Base-by-base conservation (phyloP, 2,797 vertebrate genomes). In the Eremophila alpestris region DNA sequence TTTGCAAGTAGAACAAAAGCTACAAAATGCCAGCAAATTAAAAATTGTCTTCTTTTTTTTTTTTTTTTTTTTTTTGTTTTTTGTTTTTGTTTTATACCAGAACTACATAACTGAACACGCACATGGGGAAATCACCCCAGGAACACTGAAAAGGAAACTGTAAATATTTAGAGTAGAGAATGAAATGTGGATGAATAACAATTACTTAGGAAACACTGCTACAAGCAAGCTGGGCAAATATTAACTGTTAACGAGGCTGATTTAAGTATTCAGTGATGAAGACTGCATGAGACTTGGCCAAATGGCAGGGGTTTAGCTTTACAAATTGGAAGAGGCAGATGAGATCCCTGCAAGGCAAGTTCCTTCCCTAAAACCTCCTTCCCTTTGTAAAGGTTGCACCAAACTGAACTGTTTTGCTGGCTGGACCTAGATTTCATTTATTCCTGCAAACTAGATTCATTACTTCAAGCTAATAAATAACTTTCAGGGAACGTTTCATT, bases 141-240 rank as follows among this genome's bases (percentile, higher is more conserved):
- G 45, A 90, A 73, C 34, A 29, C 26, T 23, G 32, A 76, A 91
- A 83, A 83, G 58, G 91, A 45, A 90, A 62, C 45, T 68, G 62
- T 76, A 87, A 93, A 91, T 91, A 95, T 94, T 91, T 89, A 60
- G 76, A 91, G 56, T 69, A 60, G 34, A 78, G 76, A 95, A 87
- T 52, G 41, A 89, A 92, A 92, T 22, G 77, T 62, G 84, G 34
- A 81, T 59, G 54, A 71, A 48, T 56, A 62, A 88, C 67, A 70
- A 71, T 62, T 58, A 73, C 76, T 83, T 68, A 59, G 38, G 73
- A 90, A 94, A 85, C 69, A 59, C 17, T 41, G 34, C 52, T 75
- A 86, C 84, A 90, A 87, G 73, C 19, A 83, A 94, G 73, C 43
- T 38, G 59, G 79, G 65, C 49, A 84, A 96, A 91, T 81, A 91